A percentile compares a stretch with the other conserved stretches of the same genome.
Conservation (phyloP, 2,113 vertebrate species). For the Campylorhamphus procurvoides region DNA sequence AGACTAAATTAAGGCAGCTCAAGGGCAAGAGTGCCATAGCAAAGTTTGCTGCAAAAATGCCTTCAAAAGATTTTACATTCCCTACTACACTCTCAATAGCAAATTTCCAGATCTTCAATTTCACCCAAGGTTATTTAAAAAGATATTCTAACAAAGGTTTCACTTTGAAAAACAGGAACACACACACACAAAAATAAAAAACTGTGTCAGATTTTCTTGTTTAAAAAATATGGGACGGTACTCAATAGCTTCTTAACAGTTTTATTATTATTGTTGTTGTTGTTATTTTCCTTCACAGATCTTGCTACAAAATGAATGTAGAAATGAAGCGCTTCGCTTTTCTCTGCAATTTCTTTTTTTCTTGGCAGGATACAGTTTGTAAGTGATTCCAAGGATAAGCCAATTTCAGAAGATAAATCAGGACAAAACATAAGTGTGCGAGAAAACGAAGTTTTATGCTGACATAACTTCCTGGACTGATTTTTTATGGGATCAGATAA, state of each 20-base stretch:
- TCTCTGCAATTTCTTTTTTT: background rate
- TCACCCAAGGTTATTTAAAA: background rate
- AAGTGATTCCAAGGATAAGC: background rate
- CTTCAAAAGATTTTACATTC: background rate
- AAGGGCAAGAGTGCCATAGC: background rate
- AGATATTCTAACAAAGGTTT: background rate
- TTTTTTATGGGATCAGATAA: background rate
- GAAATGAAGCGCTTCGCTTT: background rate
- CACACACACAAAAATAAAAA: background rate
- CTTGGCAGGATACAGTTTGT: background rate
- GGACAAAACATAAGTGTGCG: background rate
- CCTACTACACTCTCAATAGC: background rate
- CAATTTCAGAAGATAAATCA: background rate
- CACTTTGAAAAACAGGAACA: background rate
- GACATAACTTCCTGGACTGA: background rate
- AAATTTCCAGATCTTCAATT: background rate
- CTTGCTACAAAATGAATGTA: background rate
- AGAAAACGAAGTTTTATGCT: background rate
- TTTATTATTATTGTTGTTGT: background rate
- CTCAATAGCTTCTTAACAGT: background rate
- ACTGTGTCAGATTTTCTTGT: background rate
- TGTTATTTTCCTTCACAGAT: background rate
- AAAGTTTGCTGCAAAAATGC: background rate
- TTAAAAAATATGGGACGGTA: background rate
- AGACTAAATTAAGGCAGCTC: background rate